Conservation (phyloP, 1,140 invertebrate species). For the Tachypleus tridentatus region DNA sequence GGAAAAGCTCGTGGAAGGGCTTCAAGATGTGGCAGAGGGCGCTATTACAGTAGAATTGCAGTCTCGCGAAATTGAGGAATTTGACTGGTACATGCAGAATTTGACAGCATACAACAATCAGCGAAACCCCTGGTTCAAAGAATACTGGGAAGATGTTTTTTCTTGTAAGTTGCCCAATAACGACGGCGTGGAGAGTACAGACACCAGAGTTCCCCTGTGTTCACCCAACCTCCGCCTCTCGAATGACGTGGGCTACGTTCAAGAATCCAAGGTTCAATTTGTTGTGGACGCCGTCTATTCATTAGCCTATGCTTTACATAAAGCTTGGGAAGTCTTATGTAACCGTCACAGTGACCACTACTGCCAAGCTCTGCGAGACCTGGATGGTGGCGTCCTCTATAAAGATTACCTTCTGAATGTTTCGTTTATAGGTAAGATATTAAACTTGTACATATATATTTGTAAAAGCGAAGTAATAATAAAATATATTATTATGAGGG, state of each 20-base stretch:
- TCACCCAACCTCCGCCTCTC: slow-evolving; percentile 33
- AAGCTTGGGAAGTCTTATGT: slow-evolving; percentile 45
- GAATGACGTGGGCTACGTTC: slow-evolving; percentile 34
- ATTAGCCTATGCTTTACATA: slow-evolving; percentile 61
- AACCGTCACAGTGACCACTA: slow-evolving; percentile 32
- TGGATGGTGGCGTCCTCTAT: slow-evolving; percentile 56
- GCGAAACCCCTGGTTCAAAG: slow-evolving; percentile 61
- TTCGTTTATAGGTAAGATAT: slow-evolving; percentile 47
- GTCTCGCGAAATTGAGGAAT: slow-evolving; percentile 43
- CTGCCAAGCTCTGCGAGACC: slow-evolving; percentile 49
- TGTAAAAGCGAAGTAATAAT: no score
- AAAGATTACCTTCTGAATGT: slow-evolving; percentile 53
- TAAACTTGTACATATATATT: not conserved
- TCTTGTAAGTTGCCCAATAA: slow-evolving; percentile 34
- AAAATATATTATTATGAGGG: no score
- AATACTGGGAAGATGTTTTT: slow-evolving; percentile 57
- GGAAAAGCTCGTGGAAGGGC: slow-evolving; percentile 50
- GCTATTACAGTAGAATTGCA: slow-evolving; percentile 62
- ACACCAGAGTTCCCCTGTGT: slow-evolving; percentile 24
- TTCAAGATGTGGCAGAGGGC: slow-evolving; percentile 58
- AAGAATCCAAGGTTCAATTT: slow-evolving; percentile 78
- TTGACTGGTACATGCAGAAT: slow-evolving; percentile 53
- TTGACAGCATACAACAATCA: slow-evolving; percentile 46
- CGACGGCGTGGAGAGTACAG: no score
- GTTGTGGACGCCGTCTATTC: slow-evolving; percentile 80